Base-by-base conservation (phyloP, 2,888 invertebrate genomes). In the Lucinisca nassula region DNA sequence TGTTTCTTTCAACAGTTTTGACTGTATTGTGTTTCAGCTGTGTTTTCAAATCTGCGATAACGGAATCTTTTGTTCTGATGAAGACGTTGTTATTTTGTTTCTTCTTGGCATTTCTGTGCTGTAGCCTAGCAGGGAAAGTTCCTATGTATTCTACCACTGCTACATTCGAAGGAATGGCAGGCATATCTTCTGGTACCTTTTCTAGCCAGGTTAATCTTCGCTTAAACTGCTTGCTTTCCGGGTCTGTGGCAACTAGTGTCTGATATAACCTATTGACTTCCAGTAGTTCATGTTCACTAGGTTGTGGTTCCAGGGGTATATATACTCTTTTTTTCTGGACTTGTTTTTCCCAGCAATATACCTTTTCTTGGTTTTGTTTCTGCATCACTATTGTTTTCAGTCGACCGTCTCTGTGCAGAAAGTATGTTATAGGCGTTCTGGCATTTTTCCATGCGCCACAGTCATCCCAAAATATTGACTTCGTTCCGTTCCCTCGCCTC, bases 381-480 rank as follows among this genome's bases (percentile, higher is more conserved):
- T 27, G 21, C 27, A 35, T 17, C 67, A 14, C 17, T 17, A 51
- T 17, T 51, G 51, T 21, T 21, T 21, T 72, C 45, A 1, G 32
- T 30, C 10, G n/a, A 21, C 17, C 24, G 0, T 38, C 51, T 8
- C 21, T 73, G 30, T 21, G n/a, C 6, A 51, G 3, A 55, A 77
- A 82, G 1, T 55, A n/a, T 27, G 38, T 3, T 21, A 35, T 55
- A 21, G 78, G 83, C 37, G 49, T 27, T 2, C 58, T 32, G 12
- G 78, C 6, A 27, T 73, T 58, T 6, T 32, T 27, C 83, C 83
- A 83, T 21, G 78, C 78, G 1, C 72, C 79, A 14, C 83, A 78
- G 58, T 83, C 83, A 37, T 83, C 83, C 83, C 83, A 83, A 32
- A 72, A 51, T 38, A 40, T 38, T 10, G 55, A n/a, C 21, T 49